Evolutionary conservation across 2,888 invertebrate genomes (phyloP), one percentile per base, ranked within the genome.

Genomic region (Pristionchus arcanus): DNA sequence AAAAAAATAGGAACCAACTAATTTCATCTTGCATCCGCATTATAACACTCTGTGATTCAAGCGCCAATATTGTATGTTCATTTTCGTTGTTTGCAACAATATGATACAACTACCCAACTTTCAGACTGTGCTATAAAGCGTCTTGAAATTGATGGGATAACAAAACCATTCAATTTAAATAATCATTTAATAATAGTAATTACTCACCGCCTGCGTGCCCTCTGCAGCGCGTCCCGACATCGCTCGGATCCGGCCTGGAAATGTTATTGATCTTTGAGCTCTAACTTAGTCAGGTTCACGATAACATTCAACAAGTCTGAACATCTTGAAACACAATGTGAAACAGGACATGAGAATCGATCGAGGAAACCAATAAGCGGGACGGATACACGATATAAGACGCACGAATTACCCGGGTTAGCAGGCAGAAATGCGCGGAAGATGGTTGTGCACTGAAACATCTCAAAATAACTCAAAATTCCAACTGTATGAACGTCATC

Each of bases 201-300:
- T 4, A 37, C 74, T 74, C 37, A 74, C 74, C 74, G 74, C 74
- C 37, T 37, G 31, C 37, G 21, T 74, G 34, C 74, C 74, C 74
- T 19, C 42, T 74, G 74, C 37, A 16, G 37, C 74, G 37, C 74
- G 74, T 74, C 37, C 74, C 74, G 74, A 37, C 74, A 74, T 74
- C 74, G 25, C 37, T 74, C 37, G 74, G 37, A 31, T 0, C 4
- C 74, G 21, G 16, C 21, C 74, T 37, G 37, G 19, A 21, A 42
- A 16, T 13, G 34, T 2, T 28, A 28, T 55, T 55, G 55, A 21
- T 55, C 55, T 55, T 63, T 74, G 11, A 28, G 0, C 25, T 68
- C 25, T 68, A 28, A 3, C 59, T 21, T 59, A 59, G 1, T 59
- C 42, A 49, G 42, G 4, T 49, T 49, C 4, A 49, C 42, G 9